Percentiles rank a stretch among this genome's conserved stretches.
Evolutionary conservation across 2,797 vertebrate genomes (phyloP).

Genomic region (Tadarida brasiliensis): DNA sequence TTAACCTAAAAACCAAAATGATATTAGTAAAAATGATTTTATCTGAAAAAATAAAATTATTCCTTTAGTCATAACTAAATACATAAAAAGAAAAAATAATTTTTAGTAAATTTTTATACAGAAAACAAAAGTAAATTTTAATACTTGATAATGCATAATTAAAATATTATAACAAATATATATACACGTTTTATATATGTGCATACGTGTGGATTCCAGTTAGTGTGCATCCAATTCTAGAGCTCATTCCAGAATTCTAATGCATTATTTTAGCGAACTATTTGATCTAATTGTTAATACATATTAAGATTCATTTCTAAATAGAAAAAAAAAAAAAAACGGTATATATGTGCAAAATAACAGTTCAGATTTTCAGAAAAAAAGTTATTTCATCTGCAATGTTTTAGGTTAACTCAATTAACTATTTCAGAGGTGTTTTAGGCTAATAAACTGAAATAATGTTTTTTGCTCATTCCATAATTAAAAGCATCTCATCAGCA

Average conservation of each 20-base stretch:
- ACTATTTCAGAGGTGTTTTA: background rate
- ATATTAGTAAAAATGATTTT: slow-evolving; percentile 31
- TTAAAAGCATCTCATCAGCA: background rate
- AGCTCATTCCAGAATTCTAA: background rate
- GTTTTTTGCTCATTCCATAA: background rate
- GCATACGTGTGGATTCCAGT: background rate
- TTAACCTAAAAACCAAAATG: slow-evolving; percentile 25
- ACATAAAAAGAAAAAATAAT: slow-evolving; percentile 13
- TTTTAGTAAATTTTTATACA: background rate
- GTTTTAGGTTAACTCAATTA: background rate
- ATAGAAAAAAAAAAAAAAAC: slow-evolving; percentile 13
- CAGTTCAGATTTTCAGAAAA: background rate
- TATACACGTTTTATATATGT: background rate
- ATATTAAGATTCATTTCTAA: background rate
- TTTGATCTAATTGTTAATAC: background rate
- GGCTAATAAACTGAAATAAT: slow-evolving; percentile 20
- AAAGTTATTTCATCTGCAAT: background rate
- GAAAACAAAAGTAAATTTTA: slow-evolving; percentile 32
- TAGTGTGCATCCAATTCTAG: background rate
- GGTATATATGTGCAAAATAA: background rate
- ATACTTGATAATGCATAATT: background rate
- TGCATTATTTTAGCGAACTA: background rate
- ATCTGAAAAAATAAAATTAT: slow-evolving; percentile 61
- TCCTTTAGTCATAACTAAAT: slow-evolving; percentile 42
- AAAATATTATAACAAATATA: slow-evolving; percentile 2